Evolutionary conservation across 2,888 invertebrate genomes (phyloP).

Genomic region (Lysandra bellargus): DNA sequence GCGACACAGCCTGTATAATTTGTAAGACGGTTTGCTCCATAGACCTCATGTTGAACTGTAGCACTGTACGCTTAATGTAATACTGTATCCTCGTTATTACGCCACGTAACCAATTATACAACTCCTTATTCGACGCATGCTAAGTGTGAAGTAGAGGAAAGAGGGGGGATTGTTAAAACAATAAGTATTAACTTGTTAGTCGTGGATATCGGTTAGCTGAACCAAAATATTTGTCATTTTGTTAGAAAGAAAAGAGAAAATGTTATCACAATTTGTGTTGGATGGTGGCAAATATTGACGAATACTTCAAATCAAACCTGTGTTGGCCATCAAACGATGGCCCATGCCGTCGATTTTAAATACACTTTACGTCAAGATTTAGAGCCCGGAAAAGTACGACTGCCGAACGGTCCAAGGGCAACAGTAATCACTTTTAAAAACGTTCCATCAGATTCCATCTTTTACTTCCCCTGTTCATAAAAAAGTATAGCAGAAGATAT

Average conservation of each 20-base stretch:
- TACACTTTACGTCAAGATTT: no score
- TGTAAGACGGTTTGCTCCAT: constrained; percentile 49
- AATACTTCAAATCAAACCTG: no score
- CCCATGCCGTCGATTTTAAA: no score
- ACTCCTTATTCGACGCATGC: constrained; percentile 14
- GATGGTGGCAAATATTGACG: no score
- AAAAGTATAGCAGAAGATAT: not conserved
- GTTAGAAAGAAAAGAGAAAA: not conserved
- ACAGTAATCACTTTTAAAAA: no score
- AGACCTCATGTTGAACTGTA: constrained; percentile 43
- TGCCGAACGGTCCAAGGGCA: no score
- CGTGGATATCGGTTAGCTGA: not conserved
- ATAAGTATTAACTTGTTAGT: not conserved
- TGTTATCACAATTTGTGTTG: not conserved
- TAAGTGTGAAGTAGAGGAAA: not conserved
- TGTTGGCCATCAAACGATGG: no score
- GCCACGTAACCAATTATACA: not conserved
- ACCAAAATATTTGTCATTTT: not conserved
- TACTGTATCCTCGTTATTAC: not conserved
- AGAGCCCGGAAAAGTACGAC: no score
- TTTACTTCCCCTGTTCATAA: not conserved
- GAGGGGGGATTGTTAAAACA: constrained; percentile 2
- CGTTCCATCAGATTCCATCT: not conserved
- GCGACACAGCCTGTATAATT: constrained; percentile 43
- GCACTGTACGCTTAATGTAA: not conserved